A percentile compares a stretch with the other conserved stretches of the same genome.
Conservation (phyloP, 2,113 vertebrate species). For the Entosphenus tridentatus region DNA sequence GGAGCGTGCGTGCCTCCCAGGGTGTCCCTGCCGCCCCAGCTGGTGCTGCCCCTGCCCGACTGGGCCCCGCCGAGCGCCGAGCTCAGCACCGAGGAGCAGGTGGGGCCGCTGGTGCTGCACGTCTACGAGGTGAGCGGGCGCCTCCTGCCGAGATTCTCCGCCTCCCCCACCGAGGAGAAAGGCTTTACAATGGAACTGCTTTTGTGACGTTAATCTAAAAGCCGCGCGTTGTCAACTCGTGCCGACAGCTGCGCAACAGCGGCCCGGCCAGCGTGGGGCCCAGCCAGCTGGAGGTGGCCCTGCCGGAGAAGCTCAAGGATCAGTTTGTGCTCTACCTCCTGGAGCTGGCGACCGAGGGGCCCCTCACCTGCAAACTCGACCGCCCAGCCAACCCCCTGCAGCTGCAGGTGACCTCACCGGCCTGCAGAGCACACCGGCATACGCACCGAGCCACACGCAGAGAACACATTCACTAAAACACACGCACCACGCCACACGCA, state of each 20-base stretch:
- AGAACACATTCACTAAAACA: too few species aligned
- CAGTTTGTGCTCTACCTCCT: slow-evolving; percentile 37
- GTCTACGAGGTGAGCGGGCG: slow-evolving; percentile 44
- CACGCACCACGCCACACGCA: too few species aligned
- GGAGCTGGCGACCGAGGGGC: slow-evolving; percentile 26
- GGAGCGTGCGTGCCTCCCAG: slow-evolving; percentile 17
- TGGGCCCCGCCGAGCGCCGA: slow-evolving; percentile 28
- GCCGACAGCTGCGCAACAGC: slow-evolving; percentile 37
- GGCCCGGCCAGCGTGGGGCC: slow-evolving; percentile 51
- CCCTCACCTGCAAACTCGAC: slow-evolving; percentile 41
- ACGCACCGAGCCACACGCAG: too few species aligned
- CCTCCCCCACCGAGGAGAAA: not conserved
- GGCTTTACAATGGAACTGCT: not conserved
- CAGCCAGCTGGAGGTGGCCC: slow-evolving; percentile 35
- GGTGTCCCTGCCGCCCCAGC: slow-evolving; percentile 50
- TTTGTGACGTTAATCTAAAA: not conserved
- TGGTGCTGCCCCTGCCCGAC: slow-evolving; percentile 37
- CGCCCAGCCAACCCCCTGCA: slow-evolving; percentile 25
- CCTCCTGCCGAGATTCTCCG: not conserved
- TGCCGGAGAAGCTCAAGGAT: slow-evolving; percentile 28
- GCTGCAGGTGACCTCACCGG: slow-evolving; percentile 27
- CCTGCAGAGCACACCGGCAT: too few species aligned
- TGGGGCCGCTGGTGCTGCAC: slow-evolving; percentile 48
- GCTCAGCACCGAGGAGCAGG: slow-evolving; percentile 27
- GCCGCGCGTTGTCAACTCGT: not conserved